Base-by-base conservation (phyloP, 1,140 invertebrate species). In the Sipha flava region DNA sequence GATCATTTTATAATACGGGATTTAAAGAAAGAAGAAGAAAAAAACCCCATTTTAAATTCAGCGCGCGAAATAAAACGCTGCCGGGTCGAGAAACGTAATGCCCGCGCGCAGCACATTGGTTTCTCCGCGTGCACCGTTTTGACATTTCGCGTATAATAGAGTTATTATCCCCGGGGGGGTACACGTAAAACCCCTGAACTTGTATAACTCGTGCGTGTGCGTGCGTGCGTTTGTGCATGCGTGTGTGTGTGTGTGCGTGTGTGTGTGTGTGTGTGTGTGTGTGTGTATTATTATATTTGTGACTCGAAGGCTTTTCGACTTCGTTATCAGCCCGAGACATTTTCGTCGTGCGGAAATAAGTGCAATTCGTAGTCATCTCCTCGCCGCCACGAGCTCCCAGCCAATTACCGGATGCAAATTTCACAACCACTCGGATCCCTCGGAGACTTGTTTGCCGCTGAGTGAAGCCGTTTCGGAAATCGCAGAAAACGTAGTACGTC, bases 401-500 rank as follows among this genome's bases (percentile, higher is more conserved):
- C 66, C 66, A 70, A 70, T 70, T 70, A 70, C 66, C 3, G 40
- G 66, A 70, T 70, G 66, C 66, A 70, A 70, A 70, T 70, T 70
- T 70, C 26, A 10, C n/a, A 62, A 21, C 37, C 1, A 0, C 40
- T 16, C 7, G 40, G 37, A 70, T 26, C 21, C 64, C 64, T 14
- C 23, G 40, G 21, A 45, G 64, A 68, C 64, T 45, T n/a, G n/a
- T 64, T 21, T 4, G 59, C 18, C 16, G 10, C 1, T 10, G 3
- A n/a, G n/a, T 1, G 12, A 12, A 66, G 62, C 1, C 66, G 23
- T 45, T 68, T 43, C 7, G 7, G 16, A 70, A 47, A 47, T 29
- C 21, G 12, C 7, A 21, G 37, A 68, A 68, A 68, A 45, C 12
- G 12, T 1, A 9, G 4, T 34, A 29, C 29, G 6, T 9, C 16